Percentiles rank a stretch among this genome's conserved stretches.
These are phyloP conservation scores for Melanogrammus aeglefinus DNA, from an alignment of 2,797 vertebrate genomes.

Conservation along the genomic window DNA sequence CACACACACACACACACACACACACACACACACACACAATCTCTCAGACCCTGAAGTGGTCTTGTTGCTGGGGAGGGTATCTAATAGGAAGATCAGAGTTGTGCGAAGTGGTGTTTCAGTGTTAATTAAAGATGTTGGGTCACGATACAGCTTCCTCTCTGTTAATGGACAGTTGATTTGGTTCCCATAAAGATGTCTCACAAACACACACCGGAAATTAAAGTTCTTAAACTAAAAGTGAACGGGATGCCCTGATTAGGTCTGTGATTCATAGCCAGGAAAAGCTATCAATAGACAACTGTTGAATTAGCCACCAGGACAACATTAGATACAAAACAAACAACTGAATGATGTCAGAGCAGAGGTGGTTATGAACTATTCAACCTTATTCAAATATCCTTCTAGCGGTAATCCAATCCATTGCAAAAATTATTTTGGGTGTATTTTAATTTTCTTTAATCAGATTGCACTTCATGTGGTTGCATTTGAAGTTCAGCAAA, in stretches of 20 bases:
- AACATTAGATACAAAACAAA: constrained; percentile 23
- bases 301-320: constrained; percentile 46
- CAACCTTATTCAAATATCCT: not conserved
- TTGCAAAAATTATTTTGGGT: not conserved
- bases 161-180: constrained; percentile 68
- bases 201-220: constrained; percentile 58
- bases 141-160: constrained; percentile 65
- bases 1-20: not conserved
- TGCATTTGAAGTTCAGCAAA: too few relatives aligned
- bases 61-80: constrained; percentile 58
- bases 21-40: not conserved
- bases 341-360: constrained; percentile 16
- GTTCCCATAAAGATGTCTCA: constrained; percentile 72
- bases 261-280: constrained; percentile 45
- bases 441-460: not conserved
- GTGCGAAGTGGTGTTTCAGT: constrained; percentile 64
- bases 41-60: constrained; percentile 10
- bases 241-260: constrained; percentile 66
- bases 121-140: constrained; percentile 83
- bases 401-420: not conserved
- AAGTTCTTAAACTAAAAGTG: constrained; percentile 47
- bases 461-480: not conserved
- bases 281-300: constrained; percentile 45
- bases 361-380: not conserved
- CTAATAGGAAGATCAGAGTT: constrained; percentile 66